Conservation (phyloP, 2,113 vertebrate genomes). For the Jacana jacana region DNA sequence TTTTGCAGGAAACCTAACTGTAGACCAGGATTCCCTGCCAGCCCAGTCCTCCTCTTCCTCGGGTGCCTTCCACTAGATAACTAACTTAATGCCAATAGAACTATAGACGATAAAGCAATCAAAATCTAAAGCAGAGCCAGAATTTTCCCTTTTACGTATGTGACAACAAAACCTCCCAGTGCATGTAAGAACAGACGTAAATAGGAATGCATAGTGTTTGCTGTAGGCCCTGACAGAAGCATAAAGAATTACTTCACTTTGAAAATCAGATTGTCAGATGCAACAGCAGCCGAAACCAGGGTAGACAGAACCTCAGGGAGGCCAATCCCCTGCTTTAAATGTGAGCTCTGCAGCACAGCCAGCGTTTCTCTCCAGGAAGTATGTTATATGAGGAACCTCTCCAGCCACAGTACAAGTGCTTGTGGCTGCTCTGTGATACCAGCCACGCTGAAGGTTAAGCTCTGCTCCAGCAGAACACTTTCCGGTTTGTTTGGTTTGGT, state of each 20-base stretch:
- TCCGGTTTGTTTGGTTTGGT: neutral
- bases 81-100: neutral
- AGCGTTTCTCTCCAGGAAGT: neutral
- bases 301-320: neutral
- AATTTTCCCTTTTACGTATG: neutral
- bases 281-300: neutral
- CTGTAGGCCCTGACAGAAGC: neutral
- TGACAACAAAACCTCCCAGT: neutral
- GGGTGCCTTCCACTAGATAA: neutral
- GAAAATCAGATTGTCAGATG: neutral
- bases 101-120: neutral
- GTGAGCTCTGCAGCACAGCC: neutral
- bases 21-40: neutral
- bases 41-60: neutral
- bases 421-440: neutral
- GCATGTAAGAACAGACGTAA: neutral
- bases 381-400: neutral
- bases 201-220: neutral
- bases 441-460: neutral
- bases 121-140: neutral
- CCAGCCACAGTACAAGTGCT: neutral
- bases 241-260: neutral
- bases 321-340: neutral
- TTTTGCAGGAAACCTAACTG: neutral
- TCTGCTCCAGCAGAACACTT: neutral